A percentile compares a stretch with the other conserved stretches of the same genome.
These are phyloP conservation scores for Fringilla coelebs DNA, from an alignment of 2,797 vertebrate genomes.

Conservation along the genomic window DNA sequence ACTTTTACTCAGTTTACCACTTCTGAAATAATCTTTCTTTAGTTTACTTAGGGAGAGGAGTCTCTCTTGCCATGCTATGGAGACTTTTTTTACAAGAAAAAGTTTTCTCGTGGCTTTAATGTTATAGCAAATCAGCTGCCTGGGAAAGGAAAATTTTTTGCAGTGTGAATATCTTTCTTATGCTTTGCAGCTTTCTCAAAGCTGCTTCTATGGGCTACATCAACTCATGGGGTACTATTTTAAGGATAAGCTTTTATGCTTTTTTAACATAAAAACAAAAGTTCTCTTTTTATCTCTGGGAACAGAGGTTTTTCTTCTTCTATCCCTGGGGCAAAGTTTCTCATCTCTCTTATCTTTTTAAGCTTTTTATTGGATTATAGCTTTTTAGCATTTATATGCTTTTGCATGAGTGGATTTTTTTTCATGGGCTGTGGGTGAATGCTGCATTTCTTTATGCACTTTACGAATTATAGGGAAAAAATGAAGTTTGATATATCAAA, in stretches of 20 bases:
- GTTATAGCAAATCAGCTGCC: rapidly evolving
- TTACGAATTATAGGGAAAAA: background rate
- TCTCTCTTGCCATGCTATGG: background rate
- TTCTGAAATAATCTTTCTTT: background rate
- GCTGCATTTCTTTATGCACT: background rate
- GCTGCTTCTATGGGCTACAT: background rate
- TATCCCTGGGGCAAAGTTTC: background rate
- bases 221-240: background rate
- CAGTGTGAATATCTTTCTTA: background rate
- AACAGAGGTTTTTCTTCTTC: background rate
- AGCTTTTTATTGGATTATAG: background rate
- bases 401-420: background rate
- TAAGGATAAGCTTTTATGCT: background rate
- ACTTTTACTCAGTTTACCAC: background rate
- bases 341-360: background rate
- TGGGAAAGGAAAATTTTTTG: background rate
- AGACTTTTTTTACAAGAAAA: too few relatives aligned
- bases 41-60: background rate
- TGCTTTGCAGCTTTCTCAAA: background rate
- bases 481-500: background rate
- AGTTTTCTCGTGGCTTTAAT: background rate
- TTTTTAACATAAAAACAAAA: background rate
- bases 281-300: background rate
- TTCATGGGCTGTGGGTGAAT: background rate
- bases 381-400: background rate